Evolutionary conservation across 2,888 invertebrate genomes (phyloP).

Genomic region (Scaeva pyrastri): DNA sequence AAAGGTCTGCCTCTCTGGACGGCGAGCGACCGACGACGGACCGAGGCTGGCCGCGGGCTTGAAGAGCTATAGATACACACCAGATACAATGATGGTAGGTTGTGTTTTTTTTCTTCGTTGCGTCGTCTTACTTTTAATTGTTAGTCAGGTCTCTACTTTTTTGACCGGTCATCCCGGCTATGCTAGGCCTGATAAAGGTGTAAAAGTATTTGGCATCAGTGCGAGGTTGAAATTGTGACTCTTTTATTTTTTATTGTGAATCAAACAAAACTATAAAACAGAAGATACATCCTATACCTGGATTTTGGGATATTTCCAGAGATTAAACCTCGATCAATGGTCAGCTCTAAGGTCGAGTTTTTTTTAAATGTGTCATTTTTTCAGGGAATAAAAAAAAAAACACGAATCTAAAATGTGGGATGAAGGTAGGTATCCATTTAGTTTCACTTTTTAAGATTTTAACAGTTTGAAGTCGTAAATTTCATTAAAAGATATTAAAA

Average conservation of each 20-base stretch:
- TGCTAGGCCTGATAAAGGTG: constrained; percentile 64
- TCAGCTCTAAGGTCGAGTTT: constrained; percentile 38
- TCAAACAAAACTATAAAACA: background rate
- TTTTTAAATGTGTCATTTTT: constrained; percentile 15
- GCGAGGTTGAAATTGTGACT: constrained; percentile 52
- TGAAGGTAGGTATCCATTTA: background rate
- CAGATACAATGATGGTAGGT: constrained; percentile 18
- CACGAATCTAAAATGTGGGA: background rate
- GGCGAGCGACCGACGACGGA: constrained; percentile 1
- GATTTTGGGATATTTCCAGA: background rate
- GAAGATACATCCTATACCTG: background rate
- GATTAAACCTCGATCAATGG: constrained; percentile 8
- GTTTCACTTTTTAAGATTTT: constrained; percentile 2
- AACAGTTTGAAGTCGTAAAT: background rate
- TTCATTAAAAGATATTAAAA: background rate
- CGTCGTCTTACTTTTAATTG: constrained; percentile 55
- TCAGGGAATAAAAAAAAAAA: background rate
- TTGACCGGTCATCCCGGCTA: constrained; percentile 59
- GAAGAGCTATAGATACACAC: constrained; percentile 21
- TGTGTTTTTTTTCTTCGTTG: constrained; percentile 57
- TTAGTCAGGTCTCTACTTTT: constrained; percentile 66
- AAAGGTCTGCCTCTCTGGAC: constrained; percentile 27
- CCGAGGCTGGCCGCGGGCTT: constrained; percentile 32
- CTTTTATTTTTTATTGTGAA: constrained; percentile 45
- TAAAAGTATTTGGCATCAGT: constrained; percentile 62